Conservation (phyloP, 2,888 invertebrate genomes). For the Troides helena region DNA sequence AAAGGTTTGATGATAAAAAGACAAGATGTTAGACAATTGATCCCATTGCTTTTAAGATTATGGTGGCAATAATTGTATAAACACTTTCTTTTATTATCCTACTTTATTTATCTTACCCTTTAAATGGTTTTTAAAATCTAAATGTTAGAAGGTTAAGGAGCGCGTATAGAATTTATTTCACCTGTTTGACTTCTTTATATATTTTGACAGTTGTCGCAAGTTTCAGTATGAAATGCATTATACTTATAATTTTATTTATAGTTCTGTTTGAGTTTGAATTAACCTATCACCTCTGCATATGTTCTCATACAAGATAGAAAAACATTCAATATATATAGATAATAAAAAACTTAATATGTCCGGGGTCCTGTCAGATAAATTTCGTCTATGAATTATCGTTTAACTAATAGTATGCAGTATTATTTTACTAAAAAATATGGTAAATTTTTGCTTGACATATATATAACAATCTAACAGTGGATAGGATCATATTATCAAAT, state of each 20-base stretch:
- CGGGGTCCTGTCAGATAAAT: neutral
- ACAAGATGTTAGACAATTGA: constrained; percentile 9
- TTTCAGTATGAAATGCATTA: no score
- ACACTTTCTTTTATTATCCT: neutral
- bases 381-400: no score
- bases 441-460: neutral
- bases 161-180: no score
- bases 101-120: neutral
- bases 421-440: neutral
- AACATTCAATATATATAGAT: no score
- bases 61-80: constrained; percentile 10
- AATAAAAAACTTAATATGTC: no score
- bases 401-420: no score
- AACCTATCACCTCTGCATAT: no score
- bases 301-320: no score
- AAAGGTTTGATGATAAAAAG: neutral
- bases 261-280: no score
- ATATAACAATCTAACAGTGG: neutral
- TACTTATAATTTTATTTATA: no score
- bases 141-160: neutral
- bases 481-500: neutral
- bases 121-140: neutral
- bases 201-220: no score
- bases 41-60: neutral
- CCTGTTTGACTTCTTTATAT: no score